phyloP scores from a whole-genome alignment of 2,888 invertebrate genomes.

The Polydrusus cervinus region DNA sequence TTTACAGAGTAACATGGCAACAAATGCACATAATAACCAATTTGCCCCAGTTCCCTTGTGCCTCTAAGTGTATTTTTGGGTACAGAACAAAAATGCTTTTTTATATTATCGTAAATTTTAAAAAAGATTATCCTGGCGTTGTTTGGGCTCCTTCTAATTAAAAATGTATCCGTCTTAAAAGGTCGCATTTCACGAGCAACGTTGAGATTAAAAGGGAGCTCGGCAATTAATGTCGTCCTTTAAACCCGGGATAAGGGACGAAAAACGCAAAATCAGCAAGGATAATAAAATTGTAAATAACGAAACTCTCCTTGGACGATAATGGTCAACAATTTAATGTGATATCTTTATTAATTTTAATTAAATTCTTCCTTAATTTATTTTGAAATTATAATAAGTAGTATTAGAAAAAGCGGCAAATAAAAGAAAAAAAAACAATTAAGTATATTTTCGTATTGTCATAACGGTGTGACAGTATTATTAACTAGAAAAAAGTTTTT shows the following conservation, averaged over 20 bases:
- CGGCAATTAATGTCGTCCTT: conserved; percentile 40
- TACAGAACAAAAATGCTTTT: background rate
- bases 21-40: too few species aligned
- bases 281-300: conserved; percentile 47
- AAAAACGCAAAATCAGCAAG: conserved; percentile 41
- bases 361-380: conserved; percentile 1
- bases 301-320: conserved; percentile 41
- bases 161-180: conserved; percentile 39
- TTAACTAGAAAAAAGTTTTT: too few species aligned
- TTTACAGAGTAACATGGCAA: too few species aligned
- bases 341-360: conserved; percentile 34
- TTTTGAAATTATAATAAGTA: background rate
- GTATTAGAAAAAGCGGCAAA: background rate
- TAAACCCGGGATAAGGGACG: conserved; percentile 33
- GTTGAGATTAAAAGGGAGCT: conserved; percentile 33
- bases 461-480: too few species aligned
- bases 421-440: too few species aligned
- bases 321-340: conserved; percentile 33
- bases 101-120: conserved; percentile 24
- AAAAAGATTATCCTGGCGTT: conserved; percentile 6
- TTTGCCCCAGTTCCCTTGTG: too few species aligned
- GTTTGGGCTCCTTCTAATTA: conserved; percentile 33
- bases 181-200: conserved; percentile 21
- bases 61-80: background rate
- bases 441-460: too few species aligned